Conservation (phyloP, 2,797 vertebrate species). For the Pseudotriccus pelzelni region DNA sequence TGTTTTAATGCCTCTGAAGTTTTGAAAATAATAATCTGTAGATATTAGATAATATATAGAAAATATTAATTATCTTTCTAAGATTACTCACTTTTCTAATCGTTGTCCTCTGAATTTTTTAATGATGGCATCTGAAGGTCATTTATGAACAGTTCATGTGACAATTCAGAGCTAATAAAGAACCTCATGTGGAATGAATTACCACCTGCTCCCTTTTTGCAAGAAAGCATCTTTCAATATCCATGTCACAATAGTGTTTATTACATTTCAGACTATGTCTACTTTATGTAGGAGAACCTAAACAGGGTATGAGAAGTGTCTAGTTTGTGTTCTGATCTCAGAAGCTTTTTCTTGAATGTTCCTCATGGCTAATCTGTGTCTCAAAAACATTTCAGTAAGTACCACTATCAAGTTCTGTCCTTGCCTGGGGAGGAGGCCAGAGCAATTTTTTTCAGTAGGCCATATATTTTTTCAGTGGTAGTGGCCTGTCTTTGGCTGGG, state of each 20-base stretch:
- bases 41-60: neutral
- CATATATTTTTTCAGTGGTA: neutral
- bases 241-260: neutral
- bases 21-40: neutral
- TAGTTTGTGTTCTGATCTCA: neutral
- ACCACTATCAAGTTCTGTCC: neutral
- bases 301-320: neutral
- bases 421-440: neutral
- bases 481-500: neutral
- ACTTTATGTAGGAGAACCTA: neutral
- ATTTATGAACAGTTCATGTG: neutral
- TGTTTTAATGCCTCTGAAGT: neutral
- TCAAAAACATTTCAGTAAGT: neutral
- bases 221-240: neutral
- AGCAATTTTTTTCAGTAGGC: neutral
- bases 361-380: neutral
- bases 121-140: neutral
- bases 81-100: neutral
- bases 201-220: neutral
- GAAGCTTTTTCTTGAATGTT: neutral
- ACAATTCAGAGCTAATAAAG: neutral
- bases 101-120: neutral
- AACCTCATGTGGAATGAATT: neutral
- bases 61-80: neutral
- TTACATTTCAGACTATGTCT: neutral